A percentile compares a stretch with the other conserved stretches of the same genome.
phyloP scores from a whole-genome alignment of 1,140 invertebrate species.

The Saxidomus purpurata region DNA sequence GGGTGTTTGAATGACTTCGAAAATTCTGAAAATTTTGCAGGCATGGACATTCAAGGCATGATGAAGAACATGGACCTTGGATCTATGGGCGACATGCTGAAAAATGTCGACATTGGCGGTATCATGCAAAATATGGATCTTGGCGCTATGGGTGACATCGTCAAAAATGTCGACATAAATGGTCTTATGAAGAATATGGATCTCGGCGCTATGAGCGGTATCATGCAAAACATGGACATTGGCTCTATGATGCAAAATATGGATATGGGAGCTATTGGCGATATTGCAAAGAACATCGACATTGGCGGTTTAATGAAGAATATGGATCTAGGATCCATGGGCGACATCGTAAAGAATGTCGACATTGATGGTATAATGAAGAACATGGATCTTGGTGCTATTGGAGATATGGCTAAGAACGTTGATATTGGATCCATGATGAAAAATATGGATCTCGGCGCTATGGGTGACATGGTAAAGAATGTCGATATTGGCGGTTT shows the following conservation, averaged over 20 bases:
- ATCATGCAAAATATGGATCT: slow-evolving; percentile 54
- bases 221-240: slow-evolving; percentile 46
- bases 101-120: slow-evolving; percentile 39
- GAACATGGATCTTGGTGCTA: slow-evolving; percentile 55
- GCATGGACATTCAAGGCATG: slow-evolving; percentile 44
- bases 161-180: slow-evolving; percentile 52
- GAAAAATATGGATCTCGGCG: slow-evolving; percentile 61
- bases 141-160: slow-evolving; percentile 23
- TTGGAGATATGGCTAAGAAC: slow-evolving; percentile 50
- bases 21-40: too few species aligned
- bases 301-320: slow-evolving; percentile 58
- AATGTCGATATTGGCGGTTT: slow-evolving; percentile 45
- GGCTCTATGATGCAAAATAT: slow-evolving; percentile 48
- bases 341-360: slow-evolving; percentile 55
- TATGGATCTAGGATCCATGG: slow-evolving; percentile 52
- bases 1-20: too few species aligned
- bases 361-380: slow-evolving; percentile 44
- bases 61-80: slow-evolving; percentile 64
- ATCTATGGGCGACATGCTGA: slow-evolving; percentile 43
- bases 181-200: slow-evolving; percentile 52
- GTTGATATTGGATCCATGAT: slow-evolving; percentile 43
- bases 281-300: slow-evolving; percentile 51
- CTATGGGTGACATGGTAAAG: slow-evolving; percentile 51
- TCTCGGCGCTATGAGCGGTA: slow-evolving; percentile 39
- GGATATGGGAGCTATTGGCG: slow-evolving; percentile 38